Percentiles rank a stretch among this genome's conserved stretches.
phyloP scores from a whole-genome alignment of 2,888 invertebrate species.

The Brenthis ino region DNA sequence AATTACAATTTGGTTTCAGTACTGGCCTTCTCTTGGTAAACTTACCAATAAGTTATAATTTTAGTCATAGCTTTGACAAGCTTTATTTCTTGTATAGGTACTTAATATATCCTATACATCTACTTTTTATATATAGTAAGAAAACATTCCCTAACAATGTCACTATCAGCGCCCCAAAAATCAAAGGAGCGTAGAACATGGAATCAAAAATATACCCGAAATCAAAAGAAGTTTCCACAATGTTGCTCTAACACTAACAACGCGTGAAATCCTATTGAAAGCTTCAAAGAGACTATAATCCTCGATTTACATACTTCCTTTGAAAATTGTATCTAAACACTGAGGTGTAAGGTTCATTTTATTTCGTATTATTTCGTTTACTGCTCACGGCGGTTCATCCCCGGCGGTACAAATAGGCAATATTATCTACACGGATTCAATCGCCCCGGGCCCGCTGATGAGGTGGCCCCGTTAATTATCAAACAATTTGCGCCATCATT shows the following conservation, averaged over 20 bases:
- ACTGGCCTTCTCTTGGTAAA: too few relatives aligned
- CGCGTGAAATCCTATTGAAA: slow-evolving; percentile 78
- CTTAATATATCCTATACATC: not conserved
- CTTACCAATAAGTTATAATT: too few relatives aligned
- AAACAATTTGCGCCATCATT: slow-evolving; percentile 42
- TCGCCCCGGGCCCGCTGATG: slow-evolving; percentile 45
- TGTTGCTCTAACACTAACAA: slow-evolving; percentile 77
- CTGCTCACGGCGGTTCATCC: slow-evolving; percentile 45
- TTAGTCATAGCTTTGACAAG: too few relatives aligned
- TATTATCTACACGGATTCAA: slow-evolving; percentile 48
- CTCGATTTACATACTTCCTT: slow-evolving; percentile 39
- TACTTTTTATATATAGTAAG: slow-evolving; percentile 1
- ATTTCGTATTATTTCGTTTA: slow-evolving; percentile 31
- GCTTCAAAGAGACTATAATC: slow-evolving; percentile 74
- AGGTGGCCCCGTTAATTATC: slow-evolving; percentile 50
- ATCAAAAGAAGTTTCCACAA: slow-evolving; percentile 76
- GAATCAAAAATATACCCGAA: slow-evolving; percentile 79
- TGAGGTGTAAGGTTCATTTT: slow-evolving; percentile 41
- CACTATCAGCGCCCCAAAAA: slow-evolving; percentile 51
- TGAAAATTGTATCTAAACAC: slow-evolving; percentile 35
- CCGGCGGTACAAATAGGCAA: slow-evolving; percentile 47
- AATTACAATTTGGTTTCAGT: too few relatives aligned
- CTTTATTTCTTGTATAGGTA: not conserved
- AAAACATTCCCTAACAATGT: slow-evolving; percentile 40
- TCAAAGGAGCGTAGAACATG: slow-evolving; percentile 67